Evolutionary conservation across 2,888 invertebrate species (phyloP), one percentile per base, ranked within the genome.

Genomic region (Torymus texanus): DNA sequence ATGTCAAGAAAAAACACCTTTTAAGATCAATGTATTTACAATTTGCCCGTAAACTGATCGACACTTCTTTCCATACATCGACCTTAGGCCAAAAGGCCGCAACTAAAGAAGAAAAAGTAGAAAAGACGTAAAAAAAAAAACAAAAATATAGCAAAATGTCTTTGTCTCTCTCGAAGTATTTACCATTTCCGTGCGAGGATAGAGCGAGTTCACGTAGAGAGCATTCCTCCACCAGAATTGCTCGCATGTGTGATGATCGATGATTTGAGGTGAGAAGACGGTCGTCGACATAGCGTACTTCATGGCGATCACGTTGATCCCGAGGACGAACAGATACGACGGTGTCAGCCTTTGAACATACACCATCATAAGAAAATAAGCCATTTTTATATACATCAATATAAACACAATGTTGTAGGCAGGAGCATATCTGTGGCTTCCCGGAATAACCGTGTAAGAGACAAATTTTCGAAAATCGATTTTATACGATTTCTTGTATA

Each of bases 151-250:
- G 4, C 29, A 29, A 29, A 29, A 29, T 29, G 0, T 29, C 29
- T 29, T 2, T 29, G 4, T 41, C 41, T 41, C 41, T 41, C 8
- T 21, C 50, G 62, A 10, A 12, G 24, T 13, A 70, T 80, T 90
- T 84, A 94, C 94, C 92, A 93, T 92, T 86, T 94, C 92, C 1
- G 91, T 89, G 12, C 90, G 87, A 0, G 93, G 92, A 84, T 92
- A 94, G 53, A 93, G 90, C 0, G 92, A 93, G 83, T 93, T 93
- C 66, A 94, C 87, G 84, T 93, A 94, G 0, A 94, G 89, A 14
- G 93, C 89, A 86, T 94, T 94, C 79, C 93, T 90, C 93, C 94
- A 94, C 92, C 94, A 93, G 87, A 92, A 91, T 55, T 88, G 85
- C 79, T 92, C 91, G 85, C 94, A 94, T 84, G 91, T 93, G 75